Evolutionary conservation across 2,113 vertebrate genomes (phyloP).

Genomic region (Vimba vimba): DNA sequence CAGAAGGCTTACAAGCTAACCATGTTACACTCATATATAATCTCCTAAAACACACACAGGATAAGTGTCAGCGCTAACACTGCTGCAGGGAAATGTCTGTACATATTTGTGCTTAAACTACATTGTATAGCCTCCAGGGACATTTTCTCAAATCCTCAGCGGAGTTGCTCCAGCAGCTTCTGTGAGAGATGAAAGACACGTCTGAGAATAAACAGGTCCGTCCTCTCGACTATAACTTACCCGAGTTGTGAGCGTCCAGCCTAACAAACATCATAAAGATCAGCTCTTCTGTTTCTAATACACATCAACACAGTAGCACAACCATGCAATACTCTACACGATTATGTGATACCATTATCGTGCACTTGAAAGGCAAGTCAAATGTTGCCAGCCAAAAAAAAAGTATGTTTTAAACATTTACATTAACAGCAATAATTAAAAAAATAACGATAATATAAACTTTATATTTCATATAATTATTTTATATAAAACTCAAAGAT

Average conservation of each 20-base stretch:
- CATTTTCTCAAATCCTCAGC: background rate
- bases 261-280: slow-evolving; percentile 9
- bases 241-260: background rate
- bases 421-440: too few relatives aligned
- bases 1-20: slow-evolving; percentile 9
- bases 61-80: background rate
- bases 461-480: too few relatives aligned
- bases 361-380: background rate
- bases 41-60: slow-evolving; percentile 31
- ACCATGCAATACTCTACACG: background rate
- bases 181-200: background rate
- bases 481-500: too few relatives aligned
- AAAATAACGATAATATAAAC: too few relatives aligned
- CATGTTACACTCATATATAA: background rate
- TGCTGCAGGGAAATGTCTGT: background rate
- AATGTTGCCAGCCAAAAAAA: background rate
- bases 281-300: slow-evolving; percentile 10
- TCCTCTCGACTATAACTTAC: background rate
- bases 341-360: background rate
- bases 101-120: slow-evolving; percentile 6
- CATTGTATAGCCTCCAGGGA: slow-evolving; percentile 2
- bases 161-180: background rate
- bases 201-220: slow-evolving; percentile 1
- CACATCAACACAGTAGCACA: background rate
- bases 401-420: background rate